Evolutionary conservation across 2,888 invertebrate genomes (phyloP), one percentile per base, ranked within the genome.

Genomic region (Mythimna albipuncta): DNA sequence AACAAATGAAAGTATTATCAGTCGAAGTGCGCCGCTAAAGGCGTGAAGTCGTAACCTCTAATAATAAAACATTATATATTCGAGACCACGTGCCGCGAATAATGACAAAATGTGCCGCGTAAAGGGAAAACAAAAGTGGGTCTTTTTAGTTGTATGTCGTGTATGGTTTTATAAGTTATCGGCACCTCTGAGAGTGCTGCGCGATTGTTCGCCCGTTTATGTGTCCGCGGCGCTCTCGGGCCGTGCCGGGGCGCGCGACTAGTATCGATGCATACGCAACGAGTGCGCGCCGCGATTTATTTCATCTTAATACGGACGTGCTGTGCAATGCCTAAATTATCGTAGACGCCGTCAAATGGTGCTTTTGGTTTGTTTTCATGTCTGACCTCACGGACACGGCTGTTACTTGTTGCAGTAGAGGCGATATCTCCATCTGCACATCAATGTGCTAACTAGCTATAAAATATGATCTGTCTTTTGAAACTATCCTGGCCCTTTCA

Each of bases 41-140:
- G 92, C 96, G 95, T 95, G 94, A 96, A 95, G 96, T 92, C 93
- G 92, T 96, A 94, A 94, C 93, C 89, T 89, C 87, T 91, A 92
- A 94, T 93, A 94, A 95, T 95, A 95, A 95, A 96, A 94, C 92
- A 95, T 95, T 95, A 95, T 94, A 91, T 96, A 96, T 96, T 96
- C 96, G 91, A 90, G 90, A 87, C 96, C 96, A 96, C 96, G 96
- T 93, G 96, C 94, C 94, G 79, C 89, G 91, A 90, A 93, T 94
- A 94, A 94, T 94, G 95, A 94, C 94, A 91, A 92, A 94, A 93
- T 90, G 91, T 88, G 91, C 89, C 91, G 91, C 91, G 91, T 88
- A 89, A 90, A 91, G 88, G 86, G 91, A 92, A 86, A 94, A 95
- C 95, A 95, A 94, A 94, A 94, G 94, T 93, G 85, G 88, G 85